Evolutionary conservation across 2,113 vertebrate genomes (phyloP), one percentile per base, ranked within the genome.

Genomic region (Lophotis ruficrista): DNA sequence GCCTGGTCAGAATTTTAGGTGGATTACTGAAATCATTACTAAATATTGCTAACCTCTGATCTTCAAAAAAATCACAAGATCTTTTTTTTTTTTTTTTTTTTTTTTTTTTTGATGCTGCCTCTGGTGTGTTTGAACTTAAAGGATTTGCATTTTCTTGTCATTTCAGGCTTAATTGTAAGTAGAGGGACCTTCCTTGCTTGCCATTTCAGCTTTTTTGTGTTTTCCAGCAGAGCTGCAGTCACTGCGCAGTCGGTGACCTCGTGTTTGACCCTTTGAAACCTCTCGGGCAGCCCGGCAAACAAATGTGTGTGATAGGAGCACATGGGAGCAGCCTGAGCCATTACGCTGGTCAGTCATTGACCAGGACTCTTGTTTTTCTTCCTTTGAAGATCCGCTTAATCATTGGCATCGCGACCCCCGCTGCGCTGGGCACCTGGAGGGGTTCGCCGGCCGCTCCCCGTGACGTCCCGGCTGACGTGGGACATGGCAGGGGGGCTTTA

Each of bases 291-390:
- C 64, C 78, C 10, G 7, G 87, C 89, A 96, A 97, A 95, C 96
- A 96, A 95, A 96, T 89, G 83, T 91, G 86, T 92, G 95, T 43
- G 94, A 89, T 80, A 87, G 85, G 83, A 95, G 83, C 90, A 69
- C 83, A 60, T 81, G 92, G 91, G 95, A 91, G 92, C 15, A 83
- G 82, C 82, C 92, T 54, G 82, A 91, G 95, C 92, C 65, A 66
- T 84, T 94, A 70, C 2, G 1, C 62, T 93, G 92, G 89, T 95
- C 95, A 95, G 94, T 97, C 96, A 96, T 96, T 96, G 95, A 95
- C 96, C 47, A 91, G 92, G 37, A 84, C 80, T 94, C 89, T 92
- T 97, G 89, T 94, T 96, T 93, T 92, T 76, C 66, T 91, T 47
- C 61, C 51, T 97, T 95, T 96, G 94, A 97, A 93, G 94, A 69